Evolutionary conservation across 2,797 vertebrate species (phyloP), one percentile per base, ranked within the genome.

Genomic region (Cossypha dichroa): DNA sequence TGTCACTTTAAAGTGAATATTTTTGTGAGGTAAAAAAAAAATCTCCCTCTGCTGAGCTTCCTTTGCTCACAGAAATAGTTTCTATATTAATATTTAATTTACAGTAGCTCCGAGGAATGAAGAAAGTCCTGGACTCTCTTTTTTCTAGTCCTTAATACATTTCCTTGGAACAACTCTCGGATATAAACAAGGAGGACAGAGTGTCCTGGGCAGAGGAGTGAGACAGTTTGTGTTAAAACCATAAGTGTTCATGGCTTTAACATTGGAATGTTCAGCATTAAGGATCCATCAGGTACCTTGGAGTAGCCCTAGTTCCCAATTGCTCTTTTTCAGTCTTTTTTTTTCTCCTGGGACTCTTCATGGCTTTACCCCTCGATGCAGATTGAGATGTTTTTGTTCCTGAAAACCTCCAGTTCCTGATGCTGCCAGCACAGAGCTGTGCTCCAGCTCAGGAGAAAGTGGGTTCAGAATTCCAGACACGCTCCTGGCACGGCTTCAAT

Each of bases 191-290:
- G 86, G 73, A 94, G 94, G 83, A 96, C 94, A 83, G 81, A 74
- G 81, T 96, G 95, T 94, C 78, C 93, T 96, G 94, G 91, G 88
- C 92, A 93, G 0, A 82, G 86, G 8, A 77, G 75, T 6, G 75
- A 80, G 78, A 56, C 74, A 23, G 56, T 76, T 93, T 91, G 80
- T 85, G 81, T 85, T 63, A 66, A 85, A 94, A 52, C 91, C 34
- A 1, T 63, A 49, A 92, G 52, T 33, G 72, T n/a, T 91, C 72
- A 2, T 51, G 87, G 78, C 78, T 91, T 60, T 46, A 49, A 6
- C 33, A 2, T 23, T 1, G 45, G 87, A 90, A 84, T 72, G 58
- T 78, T 77, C 51, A 84, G 87, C 66, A 52, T 33, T 66, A 25
- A 15, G 46, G 38, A 59, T 74, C 63, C 54, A 22, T 38, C 52